Conservation (phyloP, 1,140 invertebrate species). For the Drosophila baimaii region DNA sequence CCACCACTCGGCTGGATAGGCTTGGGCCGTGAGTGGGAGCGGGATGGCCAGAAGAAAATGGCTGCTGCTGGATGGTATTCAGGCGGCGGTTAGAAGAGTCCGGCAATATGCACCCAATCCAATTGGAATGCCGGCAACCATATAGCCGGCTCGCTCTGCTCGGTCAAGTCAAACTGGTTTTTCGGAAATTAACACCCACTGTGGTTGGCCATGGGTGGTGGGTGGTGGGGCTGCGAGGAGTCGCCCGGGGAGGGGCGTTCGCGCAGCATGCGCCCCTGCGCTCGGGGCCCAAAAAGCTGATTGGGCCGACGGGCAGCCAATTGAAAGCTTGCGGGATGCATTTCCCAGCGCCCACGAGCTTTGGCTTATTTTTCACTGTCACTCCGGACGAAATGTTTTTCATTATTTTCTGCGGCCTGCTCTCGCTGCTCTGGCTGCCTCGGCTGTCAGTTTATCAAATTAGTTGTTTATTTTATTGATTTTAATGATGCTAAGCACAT, state of each 20-base stretch:
- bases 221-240: constrained; percentile 47
- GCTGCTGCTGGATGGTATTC: constrained; percentile 28
- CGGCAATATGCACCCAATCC: constrained; percentile 43
- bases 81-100: constrained; percentile 25
- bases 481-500: constrained; percentile 80
- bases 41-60: constrained; percentile 65
- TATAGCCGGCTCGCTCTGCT: constrained; percentile 26
- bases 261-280: constrained; percentile 44
- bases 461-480: constrained; percentile 80
- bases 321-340: constrained; percentile 50
- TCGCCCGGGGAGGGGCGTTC: constrained; percentile 20
- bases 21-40: constrained; percentile 30
- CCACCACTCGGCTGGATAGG: constrained; percentile 33
- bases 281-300: constrained; percentile 25
- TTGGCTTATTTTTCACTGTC: constrained; percentile 42
- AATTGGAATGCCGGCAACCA: constrained; percentile 48
- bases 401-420: constrained; percentile 26
- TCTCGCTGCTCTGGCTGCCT: constrained; percentile 10
- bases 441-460: constrained; percentile 62
- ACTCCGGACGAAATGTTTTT: constrained; percentile 32
- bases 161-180: constrained; percentile 57
- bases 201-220: constrained; percentile 35
- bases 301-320: constrained; percentile 44
- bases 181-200: constrained; percentile 53
- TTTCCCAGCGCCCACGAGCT: constrained; percentile 21